These are phyloP conservation scores for Fissipunctia ypsillon DNA, from an alignment of 2,888 invertebrate genomes.

Conservation along the genomic window DNA sequence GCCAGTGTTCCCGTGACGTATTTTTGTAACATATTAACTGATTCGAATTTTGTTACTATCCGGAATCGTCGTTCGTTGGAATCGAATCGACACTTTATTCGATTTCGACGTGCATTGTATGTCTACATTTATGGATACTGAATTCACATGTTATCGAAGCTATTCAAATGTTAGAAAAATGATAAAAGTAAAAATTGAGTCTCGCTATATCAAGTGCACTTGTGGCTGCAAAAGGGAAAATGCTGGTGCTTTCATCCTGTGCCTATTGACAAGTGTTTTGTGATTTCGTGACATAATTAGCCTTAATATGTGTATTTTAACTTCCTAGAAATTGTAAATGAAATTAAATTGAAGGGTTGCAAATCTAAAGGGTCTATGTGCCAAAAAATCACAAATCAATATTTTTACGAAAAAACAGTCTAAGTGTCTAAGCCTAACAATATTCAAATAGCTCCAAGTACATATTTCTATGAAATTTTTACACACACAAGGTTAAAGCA, in stretches of 20 bases:
- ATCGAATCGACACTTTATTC: slow-evolving; percentile 56
- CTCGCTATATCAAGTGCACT: not conserved
- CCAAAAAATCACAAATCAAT: no score
- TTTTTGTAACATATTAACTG: slow-evolving; percentile 68
- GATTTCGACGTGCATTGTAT: slow-evolving; percentile 57
- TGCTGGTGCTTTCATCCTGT: not conserved
- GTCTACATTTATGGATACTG: slow-evolving; percentile 45
- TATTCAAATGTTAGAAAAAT: slow-evolving; percentile 29
- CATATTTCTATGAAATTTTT: no score
- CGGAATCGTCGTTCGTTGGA: slow-evolving; percentile 48
- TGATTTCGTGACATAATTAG: no score
- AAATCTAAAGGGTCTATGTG: no score
- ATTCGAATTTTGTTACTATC: slow-evolving; percentile 59
- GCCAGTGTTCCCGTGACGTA: slow-evolving; percentile 55
- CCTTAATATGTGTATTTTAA: not conserved
- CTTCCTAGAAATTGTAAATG: not conserved
- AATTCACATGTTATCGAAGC: slow-evolving; percentile 30
- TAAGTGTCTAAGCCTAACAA: no score
- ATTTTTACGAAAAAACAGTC: no score
- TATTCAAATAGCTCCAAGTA: no score
- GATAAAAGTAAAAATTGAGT: not conserved
- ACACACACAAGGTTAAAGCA: no score
- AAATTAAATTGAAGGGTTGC: no score
- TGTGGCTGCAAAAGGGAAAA: not conserved
- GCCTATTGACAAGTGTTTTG: not conserved